These are phyloP conservation scores for Brachionus sp. DNA, from an alignment of 1,140 invertebrate genomes.

Conservation along the genomic window DNA sequence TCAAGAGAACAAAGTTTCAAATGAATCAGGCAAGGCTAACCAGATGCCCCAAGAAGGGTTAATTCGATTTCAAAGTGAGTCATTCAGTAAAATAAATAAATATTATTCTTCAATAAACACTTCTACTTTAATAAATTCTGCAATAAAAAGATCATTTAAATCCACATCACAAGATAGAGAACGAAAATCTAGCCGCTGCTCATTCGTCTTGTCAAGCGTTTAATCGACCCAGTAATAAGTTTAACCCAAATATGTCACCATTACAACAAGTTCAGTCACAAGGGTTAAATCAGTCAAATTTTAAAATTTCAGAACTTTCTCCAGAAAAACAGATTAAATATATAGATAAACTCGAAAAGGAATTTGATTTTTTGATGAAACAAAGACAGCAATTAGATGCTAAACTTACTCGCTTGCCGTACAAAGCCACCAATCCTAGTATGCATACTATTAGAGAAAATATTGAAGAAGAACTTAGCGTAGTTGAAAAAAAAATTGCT, in stretches of 20 bases:
- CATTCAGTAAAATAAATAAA: conserved; percentile 42
- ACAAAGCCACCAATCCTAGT: conserved; percentile 31
- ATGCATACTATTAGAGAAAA: conserved; percentile 32
- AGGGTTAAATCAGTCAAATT: background rate
- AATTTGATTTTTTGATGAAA: conserved; percentile 43
- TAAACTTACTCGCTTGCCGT: conserved; percentile 37
- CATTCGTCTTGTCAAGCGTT: background rate
- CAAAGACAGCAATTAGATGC: conserved; percentile 40
- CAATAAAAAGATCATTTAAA: conserved; percentile 45
- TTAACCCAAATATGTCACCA: background rate
- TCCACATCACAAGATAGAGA: background rate
- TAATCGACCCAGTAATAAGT: background rate
- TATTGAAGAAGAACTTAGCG: conserved; percentile 34
- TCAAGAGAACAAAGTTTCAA: background rate
- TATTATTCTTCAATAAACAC: conserved; percentile 11
- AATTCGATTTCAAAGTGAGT: conserved; percentile 34
- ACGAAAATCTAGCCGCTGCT: background rate
- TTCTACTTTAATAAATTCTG: conserved; percentile 19
- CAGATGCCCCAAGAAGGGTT: background rate
- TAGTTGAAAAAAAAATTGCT: conserved; percentile 27
- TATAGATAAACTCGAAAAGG: conserved; percentile 38
- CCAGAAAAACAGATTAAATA: conserved; percentile 44
- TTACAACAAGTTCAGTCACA: background rate
- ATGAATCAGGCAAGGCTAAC: background rate
- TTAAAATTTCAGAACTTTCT: conserved; percentile 10